Evolutionary conservation across 2,113 vertebrate species (phyloP).

Genomic region (Bos indicus): DNA sequence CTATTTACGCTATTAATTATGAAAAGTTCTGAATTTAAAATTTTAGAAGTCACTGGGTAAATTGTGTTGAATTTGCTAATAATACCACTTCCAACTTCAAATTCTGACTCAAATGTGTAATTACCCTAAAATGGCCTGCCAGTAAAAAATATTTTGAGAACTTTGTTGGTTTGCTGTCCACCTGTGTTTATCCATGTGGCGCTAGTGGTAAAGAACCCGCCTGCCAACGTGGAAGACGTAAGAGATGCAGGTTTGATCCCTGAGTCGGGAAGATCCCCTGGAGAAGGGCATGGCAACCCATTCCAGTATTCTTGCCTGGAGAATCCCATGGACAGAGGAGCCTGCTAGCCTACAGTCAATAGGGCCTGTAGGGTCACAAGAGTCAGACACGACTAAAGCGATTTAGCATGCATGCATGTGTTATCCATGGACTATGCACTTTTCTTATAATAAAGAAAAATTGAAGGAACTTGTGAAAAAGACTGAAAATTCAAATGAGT

Average conservation of each 20-base stretch:
- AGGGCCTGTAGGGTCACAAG: not conserved
- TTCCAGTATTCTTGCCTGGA: not conserved
- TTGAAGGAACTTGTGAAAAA: slow-evolving; percentile 1
- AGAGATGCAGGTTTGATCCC: not conserved
- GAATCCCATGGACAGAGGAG: not conserved
- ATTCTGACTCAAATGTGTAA: slow-evolving; percentile 57
- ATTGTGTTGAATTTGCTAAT: slow-evolving; percentile 54
- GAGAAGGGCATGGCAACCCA: not conserved
- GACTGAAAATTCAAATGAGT: slow-evolving; percentile 36
- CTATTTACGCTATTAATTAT: not conserved
- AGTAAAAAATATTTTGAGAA: slow-evolving; percentile 57
- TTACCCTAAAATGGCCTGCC: slow-evolving; percentile 43
- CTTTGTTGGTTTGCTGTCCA: slow-evolving; percentile 27
- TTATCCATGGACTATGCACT: not conserved
- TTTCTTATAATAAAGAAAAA: slow-evolving; percentile 19
- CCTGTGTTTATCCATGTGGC: slow-evolving; percentile 28
- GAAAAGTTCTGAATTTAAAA: slow-evolving; percentile 48
- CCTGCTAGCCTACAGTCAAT: not conserved
- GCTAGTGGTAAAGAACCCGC: not conserved
- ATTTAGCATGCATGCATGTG: not conserved
- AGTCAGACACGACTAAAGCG: not conserved
- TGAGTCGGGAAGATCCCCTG: not conserved
- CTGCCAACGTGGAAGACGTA: not conserved
- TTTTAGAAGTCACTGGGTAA: slow-evolving; percentile 37
- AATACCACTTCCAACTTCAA: slow-evolving; percentile 44